phyloP scores from a whole-genome alignment of 2,797 vertebrate genomes.

The Helostoma temminkii region DNA sequence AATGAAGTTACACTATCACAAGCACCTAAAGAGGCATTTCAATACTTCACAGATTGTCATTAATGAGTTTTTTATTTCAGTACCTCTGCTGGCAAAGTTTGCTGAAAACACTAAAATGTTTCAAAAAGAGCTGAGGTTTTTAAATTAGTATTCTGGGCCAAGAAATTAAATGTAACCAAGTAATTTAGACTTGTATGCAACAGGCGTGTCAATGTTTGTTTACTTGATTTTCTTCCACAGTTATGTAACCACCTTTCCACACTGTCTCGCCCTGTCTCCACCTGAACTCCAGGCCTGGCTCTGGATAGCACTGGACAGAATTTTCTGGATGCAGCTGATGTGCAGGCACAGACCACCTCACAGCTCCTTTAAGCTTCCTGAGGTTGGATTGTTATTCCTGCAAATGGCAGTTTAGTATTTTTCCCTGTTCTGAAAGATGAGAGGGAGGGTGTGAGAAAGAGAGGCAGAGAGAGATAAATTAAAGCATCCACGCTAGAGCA shows the following conservation, averaged over 20 bases:
- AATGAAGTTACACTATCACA: no score
- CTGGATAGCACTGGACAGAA: conserved; percentile 16
- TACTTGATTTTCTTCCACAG: conserved; percentile 22
- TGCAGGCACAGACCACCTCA: conserved; percentile 11
- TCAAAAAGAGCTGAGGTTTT: conserved; percentile 21
- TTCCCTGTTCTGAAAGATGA: conserved; percentile 51
- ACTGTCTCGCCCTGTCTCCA: conserved; percentile 41
- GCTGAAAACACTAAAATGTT: conserved; percentile 8
- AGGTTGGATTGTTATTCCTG: conserved; percentile 55
- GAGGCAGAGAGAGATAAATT: conserved; percentile 65
- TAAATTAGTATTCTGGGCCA: not conserved
- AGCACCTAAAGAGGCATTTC: not conserved
- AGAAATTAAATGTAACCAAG: conserved; percentile 14
- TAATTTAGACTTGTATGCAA: conserved; percentile 46
- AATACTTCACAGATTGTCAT: not conserved
- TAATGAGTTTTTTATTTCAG: not conserved
- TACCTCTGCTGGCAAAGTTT: conserved; percentile 12
- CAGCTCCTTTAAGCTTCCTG: conserved; percentile 33
- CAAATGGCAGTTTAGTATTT: conserved; percentile 72
- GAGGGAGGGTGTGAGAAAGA: conserved; percentile 51
- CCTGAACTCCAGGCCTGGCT: conserved; percentile 58
- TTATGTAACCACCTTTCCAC: conserved; percentile 46
- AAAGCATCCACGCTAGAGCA: conserved; percentile 44
- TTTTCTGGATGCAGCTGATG: conserved; percentile 49
- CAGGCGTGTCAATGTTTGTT: conserved; percentile 37